Conservation (phyloP, 2,888 invertebrate genomes). For the Dioctria rufipes region DNA sequence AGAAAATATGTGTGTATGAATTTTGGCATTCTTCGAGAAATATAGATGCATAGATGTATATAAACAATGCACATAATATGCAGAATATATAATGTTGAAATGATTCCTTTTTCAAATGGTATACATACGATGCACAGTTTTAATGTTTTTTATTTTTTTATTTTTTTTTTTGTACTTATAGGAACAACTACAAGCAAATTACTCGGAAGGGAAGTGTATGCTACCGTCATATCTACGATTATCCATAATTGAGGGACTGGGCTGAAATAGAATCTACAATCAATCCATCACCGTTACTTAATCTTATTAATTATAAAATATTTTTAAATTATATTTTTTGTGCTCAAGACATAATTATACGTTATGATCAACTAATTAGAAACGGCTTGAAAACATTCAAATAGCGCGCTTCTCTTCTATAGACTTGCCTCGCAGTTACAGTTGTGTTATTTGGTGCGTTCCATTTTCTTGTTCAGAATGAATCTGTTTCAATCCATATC, state of each 20-base stretch:
- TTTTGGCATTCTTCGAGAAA: constrained; percentile 23
- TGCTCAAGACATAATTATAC: too few relatives aligned
- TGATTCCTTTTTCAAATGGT: constrained; percentile 30
- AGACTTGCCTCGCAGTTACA: too few relatives aligned
- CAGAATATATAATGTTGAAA: constrained; percentile 11
- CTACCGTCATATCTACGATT: constrained; percentile 56
- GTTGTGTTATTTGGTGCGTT: too few relatives aligned
- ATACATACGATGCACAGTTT: neutral
- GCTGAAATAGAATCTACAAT: constrained; percentile 59
- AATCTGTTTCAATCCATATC: too few relatives aligned
- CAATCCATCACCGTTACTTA: constrained; percentile 52
- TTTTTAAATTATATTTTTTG: too few relatives aligned
- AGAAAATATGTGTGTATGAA: constrained; percentile 30
- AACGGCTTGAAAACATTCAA: too few relatives aligned
- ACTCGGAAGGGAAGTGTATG: constrained; percentile 47
- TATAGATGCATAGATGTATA: constrained; percentile 31
- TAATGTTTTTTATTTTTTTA: constrained; percentile 20
- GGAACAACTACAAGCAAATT: constrained; percentile 45
- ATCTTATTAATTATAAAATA: neutral
- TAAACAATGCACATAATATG: neutral
- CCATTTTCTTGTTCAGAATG: too few relatives aligned
- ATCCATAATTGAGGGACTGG: constrained; percentile 32
- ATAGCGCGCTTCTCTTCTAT: too few relatives aligned
- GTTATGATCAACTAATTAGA: too few relatives aligned
- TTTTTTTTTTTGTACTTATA: constrained; percentile 43